phyloP scores from a whole-genome alignment of 2,113 vertebrate genomes.

The Pogonocichla stellata region DNA sequence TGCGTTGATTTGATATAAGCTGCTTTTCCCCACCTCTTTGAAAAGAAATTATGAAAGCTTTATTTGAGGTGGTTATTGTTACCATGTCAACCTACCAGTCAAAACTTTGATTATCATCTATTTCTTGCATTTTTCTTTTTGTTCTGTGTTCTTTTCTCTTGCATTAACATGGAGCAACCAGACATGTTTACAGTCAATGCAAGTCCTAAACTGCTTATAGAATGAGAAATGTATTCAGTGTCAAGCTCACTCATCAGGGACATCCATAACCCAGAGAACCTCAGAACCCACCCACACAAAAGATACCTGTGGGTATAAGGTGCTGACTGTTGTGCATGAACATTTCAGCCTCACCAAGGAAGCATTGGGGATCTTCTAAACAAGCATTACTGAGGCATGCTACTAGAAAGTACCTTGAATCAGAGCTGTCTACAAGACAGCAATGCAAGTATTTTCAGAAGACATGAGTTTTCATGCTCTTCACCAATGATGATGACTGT shows the following conservation, averaged over 20 bases:
- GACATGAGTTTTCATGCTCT: neutral
- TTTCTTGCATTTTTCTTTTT: neutral
- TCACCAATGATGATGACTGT: neutral
- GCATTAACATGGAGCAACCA: neutral
- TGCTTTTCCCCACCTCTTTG: neutral
- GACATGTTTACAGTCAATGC: neutral
- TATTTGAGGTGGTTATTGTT: neutral
- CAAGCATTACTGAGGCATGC: neutral
- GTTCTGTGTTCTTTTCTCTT: neutral
- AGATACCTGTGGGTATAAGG: neutral
- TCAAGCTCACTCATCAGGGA: neutral
- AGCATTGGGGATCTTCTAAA: neutral
- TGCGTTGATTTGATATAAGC: neutral
- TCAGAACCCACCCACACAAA: neutral
- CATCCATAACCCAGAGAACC: neutral
- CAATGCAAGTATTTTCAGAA: neutral
- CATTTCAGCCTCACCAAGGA: neutral
- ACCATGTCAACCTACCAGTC: neutral
- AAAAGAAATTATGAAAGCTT: neutral
- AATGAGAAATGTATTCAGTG: neutral
- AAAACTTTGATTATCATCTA: neutral
- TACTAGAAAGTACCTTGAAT: neutral
- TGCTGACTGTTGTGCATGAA: neutral
- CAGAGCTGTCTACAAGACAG: neutral
- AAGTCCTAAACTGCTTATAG: neutral